Evolutionary conservation across 2,888 invertebrate species (phyloP).

Genomic region (Chrysodeixis includens): DNA sequence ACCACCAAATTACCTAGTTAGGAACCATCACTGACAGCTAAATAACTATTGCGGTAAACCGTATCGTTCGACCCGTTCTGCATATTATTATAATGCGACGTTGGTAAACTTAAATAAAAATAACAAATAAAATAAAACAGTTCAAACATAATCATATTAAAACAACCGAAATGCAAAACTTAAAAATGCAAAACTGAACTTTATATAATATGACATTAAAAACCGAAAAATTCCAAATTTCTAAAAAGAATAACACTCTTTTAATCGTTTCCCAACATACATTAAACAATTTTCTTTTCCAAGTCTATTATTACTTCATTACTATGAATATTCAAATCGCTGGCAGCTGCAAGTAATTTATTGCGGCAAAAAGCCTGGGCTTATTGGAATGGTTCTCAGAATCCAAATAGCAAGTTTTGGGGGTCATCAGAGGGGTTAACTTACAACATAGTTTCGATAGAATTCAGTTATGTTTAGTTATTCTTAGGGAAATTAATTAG

Average conservation of each 20-base stretch:
- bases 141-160: not conserved
- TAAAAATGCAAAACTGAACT: too few species aligned
- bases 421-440: not conserved
- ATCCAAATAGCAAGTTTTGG: constrained; percentile 33
- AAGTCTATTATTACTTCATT: constrained; percentile 15
- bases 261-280: constrained; percentile 11
- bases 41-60: too few species aligned
- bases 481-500: not conserved
- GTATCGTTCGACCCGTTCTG: too few species aligned
- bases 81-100: not conserved
- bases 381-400: constrained; percentile 34
- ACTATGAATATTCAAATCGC: constrained; percentile 44
- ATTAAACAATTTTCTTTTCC: constrained; percentile 24
- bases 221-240: not conserved
- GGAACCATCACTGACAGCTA: too few species aligned
- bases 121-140: not conserved
- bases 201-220: too few species aligned
- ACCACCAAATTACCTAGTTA: too few species aligned
- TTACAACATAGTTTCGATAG: not conserved
- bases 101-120: too few species aligned
- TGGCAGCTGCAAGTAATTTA: constrained; percentile 48
- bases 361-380: constrained; percentile 33
- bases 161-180: not conserved
- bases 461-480: not conserved
- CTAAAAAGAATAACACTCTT: too few species aligned